Conservation (phyloP, 1,140 invertebrate genomes). For the Helicorthomorpha holstii region DNA sequence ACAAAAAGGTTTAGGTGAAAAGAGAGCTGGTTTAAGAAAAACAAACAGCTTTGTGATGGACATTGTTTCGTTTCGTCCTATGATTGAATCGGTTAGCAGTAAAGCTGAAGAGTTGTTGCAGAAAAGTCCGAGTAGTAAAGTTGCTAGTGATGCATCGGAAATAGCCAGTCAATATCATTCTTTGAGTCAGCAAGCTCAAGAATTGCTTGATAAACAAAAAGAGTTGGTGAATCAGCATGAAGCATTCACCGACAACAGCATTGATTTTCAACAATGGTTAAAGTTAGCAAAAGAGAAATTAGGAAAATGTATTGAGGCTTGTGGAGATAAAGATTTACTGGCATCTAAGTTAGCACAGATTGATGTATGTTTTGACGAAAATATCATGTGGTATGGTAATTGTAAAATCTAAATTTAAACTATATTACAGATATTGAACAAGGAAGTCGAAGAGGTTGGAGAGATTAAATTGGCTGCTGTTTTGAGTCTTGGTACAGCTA, state of each 20-base stretch:
- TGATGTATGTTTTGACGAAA: too few relatives aligned
- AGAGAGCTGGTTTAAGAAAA: slow-evolving; percentile 71
- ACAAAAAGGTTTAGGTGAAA: slow-evolving; percentile 42
- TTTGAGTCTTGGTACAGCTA: slow-evolving; percentile 59
- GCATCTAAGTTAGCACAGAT: slow-evolving; percentile 67
- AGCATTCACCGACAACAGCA: slow-evolving; percentile 72
- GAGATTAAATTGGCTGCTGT: slow-evolving; percentile 64
- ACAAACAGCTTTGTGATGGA: slow-evolving; percentile 87
- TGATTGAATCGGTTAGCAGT: slow-evolving; percentile 80
- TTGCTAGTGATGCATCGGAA: slow-evolving; percentile 40
- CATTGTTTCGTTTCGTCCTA: slow-evolving; percentile 84
- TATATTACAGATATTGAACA: slow-evolving; percentile 10
- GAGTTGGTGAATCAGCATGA: slow-evolving; percentile 74
- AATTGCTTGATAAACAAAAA: slow-evolving; percentile 75
- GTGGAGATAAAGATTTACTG: slow-evolving; percentile 77
- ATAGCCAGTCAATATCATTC: slow-evolving; percentile 78
- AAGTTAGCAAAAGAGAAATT: slow-evolving; percentile 69
- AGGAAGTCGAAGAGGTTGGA: slow-evolving; percentile 52
- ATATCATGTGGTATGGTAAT: slow-evolving; percentile 6
- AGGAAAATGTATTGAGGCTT: slow-evolving; percentile 84
- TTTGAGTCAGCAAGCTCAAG: slow-evolving; percentile 72
- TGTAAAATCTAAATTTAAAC: slow-evolving; percentile 10
- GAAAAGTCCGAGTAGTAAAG: slow-evolving; percentile 35
- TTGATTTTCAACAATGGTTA: slow-evolving; percentile 83
- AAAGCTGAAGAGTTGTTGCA: slow-evolving; percentile 76